Evolutionary conservation across 2,888 invertebrate species (phyloP).

Genomic region (Galerucella nymphaeae): DNA sequence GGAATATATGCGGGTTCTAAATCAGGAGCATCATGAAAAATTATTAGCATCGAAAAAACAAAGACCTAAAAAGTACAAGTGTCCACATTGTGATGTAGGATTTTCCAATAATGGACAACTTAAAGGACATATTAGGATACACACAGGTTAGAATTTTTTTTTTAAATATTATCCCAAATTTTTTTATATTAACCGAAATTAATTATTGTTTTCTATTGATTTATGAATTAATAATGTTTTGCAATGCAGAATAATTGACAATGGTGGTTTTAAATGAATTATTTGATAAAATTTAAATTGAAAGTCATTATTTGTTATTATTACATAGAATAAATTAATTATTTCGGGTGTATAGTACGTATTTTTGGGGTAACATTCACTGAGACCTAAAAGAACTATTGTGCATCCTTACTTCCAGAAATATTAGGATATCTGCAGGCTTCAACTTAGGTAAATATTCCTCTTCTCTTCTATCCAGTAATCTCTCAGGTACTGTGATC

Average conservation of each 20-base stretch:
- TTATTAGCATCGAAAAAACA: constrained; percentile 77
- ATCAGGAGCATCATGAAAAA: constrained; percentile 78
- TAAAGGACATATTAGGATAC: constrained; percentile 91
- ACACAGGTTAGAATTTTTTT: constrained; percentile 74
- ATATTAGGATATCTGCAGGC: too few species aligned
- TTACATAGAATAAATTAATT: too few species aligned
- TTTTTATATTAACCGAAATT: too few species aligned
- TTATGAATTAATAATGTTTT: not conserved
- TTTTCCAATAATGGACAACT: constrained; percentile 95
- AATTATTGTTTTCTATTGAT: too few species aligned
- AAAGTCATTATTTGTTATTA: not conserved
- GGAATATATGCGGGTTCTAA: constrained; percentile 77
- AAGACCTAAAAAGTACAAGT: constrained; percentile 91
- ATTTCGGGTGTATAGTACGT: too few species aligned
- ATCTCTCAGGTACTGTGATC: too few species aligned
- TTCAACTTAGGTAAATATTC: too few species aligned
- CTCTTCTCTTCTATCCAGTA: too few species aligned
- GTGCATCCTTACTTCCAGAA: too few species aligned
- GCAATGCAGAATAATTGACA: not conserved
- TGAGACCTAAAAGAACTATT: too few species aligned
- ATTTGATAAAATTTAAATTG: not conserved
- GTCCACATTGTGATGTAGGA: constrained; percentile 88
- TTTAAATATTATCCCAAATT: not conserved
- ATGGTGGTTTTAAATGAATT: not conserved
- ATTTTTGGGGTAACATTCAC: too few species aligned